These are phyloP conservation scores for Cryptotermes secundus DNA, from an alignment of 1,140 invertebrate species.

Conservation along the genomic window DNA sequence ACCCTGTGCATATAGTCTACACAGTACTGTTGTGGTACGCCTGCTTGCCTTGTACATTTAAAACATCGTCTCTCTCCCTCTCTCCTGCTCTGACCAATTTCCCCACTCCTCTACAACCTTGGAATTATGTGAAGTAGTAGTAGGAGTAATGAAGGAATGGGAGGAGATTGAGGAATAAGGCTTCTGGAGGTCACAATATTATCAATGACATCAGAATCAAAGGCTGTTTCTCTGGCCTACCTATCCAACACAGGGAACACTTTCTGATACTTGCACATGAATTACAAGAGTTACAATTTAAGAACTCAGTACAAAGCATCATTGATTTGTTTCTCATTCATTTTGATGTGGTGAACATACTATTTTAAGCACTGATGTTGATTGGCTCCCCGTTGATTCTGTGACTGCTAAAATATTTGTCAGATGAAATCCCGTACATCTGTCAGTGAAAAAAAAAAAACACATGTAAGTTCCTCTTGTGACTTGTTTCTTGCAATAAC, in stretches of 20 bases:
- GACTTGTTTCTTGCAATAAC: too few species aligned
- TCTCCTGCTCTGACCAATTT: neutral
- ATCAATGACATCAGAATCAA: conserved; percentile 18
- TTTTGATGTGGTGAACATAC: neutral
- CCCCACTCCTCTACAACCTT: conserved; percentile 11
- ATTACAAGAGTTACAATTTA: neutral
- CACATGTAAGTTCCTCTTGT: neutral
- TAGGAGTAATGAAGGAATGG: conserved; percentile 13
- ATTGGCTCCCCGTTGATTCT: conserved; percentile 33
- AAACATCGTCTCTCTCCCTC: neutral
- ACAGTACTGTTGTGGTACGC: neutral
- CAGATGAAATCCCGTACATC: conserved; percentile 31
- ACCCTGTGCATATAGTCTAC: neutral
- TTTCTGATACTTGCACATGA: neutral
- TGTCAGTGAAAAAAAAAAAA: conserved; percentile 26
- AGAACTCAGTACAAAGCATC: neutral
- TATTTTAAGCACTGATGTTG: conserved; percentile 33
- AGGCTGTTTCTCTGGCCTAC: neutral
- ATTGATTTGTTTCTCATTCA: neutral
- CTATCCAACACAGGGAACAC: neutral
- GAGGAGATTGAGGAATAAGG: neutral
- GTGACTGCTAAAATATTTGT: conserved; percentile 31
- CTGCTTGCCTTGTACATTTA: neutral
- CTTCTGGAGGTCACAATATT: conserved; percentile 19
- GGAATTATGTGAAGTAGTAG: neutral